These are phyloP conservation scores for Saccopteryx leptura DNA, from an alignment of 2,113 vertebrate genomes.

Conservation along the genomic window DNA sequence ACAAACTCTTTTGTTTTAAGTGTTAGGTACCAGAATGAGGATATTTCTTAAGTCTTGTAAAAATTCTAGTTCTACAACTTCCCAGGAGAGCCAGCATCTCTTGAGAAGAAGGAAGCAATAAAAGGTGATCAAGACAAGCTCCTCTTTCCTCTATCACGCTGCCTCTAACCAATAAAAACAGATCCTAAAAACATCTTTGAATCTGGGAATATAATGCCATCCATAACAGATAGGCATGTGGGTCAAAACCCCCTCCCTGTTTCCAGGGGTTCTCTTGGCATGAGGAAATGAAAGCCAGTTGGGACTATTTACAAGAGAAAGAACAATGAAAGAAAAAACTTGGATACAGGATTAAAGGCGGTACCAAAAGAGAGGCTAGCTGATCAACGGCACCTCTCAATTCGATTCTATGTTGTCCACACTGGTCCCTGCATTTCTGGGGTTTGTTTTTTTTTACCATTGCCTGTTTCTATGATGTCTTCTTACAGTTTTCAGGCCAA, in stretches of 20 bases:
- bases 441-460: not conserved
- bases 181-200: not conserved
- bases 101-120: not conserved
- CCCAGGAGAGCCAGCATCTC: not conserved
- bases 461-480: not conserved
- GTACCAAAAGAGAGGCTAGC: not conserved
- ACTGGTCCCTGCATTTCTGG: not conserved
- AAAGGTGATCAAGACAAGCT: not conserved
- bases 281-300: not conserved
- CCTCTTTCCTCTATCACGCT: not conserved
- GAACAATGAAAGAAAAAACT: not conserved
- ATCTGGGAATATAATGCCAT: not conserved
- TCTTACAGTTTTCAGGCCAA: not conserved
- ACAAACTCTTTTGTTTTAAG: not conserved
- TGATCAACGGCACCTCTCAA: not conserved
- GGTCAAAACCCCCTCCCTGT: not conserved
- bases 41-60: conserved; percentile 37
- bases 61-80: conserved; percentile 54
- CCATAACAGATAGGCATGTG: not conserved
- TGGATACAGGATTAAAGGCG: not conserved
- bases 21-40: not conserved
- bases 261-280: not conserved
- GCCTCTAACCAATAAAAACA: not conserved
- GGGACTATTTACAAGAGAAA: not conserved
- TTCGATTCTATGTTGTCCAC: not conserved